These are phyloP conservation scores for Aleiodes testaceus DNA, from an alignment of 2,888 invertebrate species.

Conservation along the genomic window DNA sequence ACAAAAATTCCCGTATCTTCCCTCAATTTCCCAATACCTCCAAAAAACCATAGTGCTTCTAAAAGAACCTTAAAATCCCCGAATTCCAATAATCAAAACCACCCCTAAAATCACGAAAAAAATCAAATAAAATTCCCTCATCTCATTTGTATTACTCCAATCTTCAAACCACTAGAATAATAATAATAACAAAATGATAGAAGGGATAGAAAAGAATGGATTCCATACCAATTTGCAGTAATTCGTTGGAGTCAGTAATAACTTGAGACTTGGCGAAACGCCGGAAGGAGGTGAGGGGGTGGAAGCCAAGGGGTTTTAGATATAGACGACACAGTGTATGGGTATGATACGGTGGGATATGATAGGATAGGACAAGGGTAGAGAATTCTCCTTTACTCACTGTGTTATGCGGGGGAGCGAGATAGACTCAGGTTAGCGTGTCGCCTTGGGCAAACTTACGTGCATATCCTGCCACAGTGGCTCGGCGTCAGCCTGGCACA, in stretches of 20 bases:
- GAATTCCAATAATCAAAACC: no score
- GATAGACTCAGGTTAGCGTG: constrained; percentile 54
- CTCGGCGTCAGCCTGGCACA: constrained; percentile 65
- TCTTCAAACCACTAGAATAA: neutral
- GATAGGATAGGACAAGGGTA: constrained; percentile 60
- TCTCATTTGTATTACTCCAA: no score
- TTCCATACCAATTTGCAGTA: constrained; percentile 54
- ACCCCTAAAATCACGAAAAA: no score
- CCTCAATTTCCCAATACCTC: no score
- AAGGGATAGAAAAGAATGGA: constrained; percentile 31
- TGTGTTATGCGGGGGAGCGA: constrained; percentile 27
- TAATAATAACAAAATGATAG: constrained; percentile 3
- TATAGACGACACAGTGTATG: constrained; percentile 39
- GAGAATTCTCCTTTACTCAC: constrained; percentile 21
- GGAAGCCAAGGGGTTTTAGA: constrained; percentile 30
- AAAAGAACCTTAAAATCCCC: no score
- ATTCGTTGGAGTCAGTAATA: constrained; percentile 52
- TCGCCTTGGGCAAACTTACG: constrained; percentile 66
- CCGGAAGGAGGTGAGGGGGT: constrained; percentile 49
- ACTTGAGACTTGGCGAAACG: constrained; percentile 56
- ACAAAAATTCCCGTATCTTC: no score
- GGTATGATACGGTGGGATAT: constrained; percentile 56
- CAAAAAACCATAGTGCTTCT: no score
- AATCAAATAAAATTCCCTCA: no score
- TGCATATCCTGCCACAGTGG: constrained; percentile 59